These are phyloP conservation scores for Coregonus ussuriensis DNA, from an alignment of 2,797 vertebrate species.

Conservation along the genomic window DNA sequence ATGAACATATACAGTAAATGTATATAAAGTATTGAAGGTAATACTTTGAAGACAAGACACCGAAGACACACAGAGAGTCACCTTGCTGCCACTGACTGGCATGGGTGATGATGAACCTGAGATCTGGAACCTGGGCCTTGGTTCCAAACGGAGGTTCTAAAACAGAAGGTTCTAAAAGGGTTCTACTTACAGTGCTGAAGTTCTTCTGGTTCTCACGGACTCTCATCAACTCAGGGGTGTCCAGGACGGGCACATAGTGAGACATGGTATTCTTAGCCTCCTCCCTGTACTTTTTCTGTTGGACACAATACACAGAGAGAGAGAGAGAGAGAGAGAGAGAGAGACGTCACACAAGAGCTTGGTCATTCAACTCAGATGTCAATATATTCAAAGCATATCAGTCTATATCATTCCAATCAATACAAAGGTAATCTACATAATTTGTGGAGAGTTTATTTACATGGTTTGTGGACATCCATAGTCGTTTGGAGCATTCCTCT, in stretches of 20 bases:
- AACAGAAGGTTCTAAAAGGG: not conserved
- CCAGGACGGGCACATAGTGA: slow-evolving; percentile 88
- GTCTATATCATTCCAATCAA: not conserved
- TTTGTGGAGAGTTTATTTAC: not conserved
- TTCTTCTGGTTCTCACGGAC: slow-evolving; percentile 98
- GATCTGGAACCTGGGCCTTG: not conserved
- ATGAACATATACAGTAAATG: not conserved
- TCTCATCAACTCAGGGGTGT: slow-evolving; percentile 96
- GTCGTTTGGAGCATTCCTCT: not conserved
- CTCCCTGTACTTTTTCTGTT: slow-evolving; percentile 96
- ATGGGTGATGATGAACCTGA: not conserved
- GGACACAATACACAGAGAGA: too few species aligned
- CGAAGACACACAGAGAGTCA: slow-evolving; percentile 15
- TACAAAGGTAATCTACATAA: not conserved
- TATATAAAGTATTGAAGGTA: slow-evolving; percentile 29
- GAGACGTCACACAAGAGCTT: too few species aligned
- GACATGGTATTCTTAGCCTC: slow-evolving; percentile 95
- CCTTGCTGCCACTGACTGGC: not conserved
- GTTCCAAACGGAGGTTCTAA: not conserved
- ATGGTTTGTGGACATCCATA: not conserved
- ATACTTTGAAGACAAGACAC: slow-evolving; percentile 29
- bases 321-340: too few species aligned
- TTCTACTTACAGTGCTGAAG: slow-evolving; percentile 89
- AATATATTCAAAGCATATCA: not conserved
- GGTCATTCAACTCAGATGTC: not conserved